Evolutionary conservation across 1,140 invertebrate species (phyloP), one percentile per base, ranked within the genome.

Genomic region (Drosophila leontia): DNA sequence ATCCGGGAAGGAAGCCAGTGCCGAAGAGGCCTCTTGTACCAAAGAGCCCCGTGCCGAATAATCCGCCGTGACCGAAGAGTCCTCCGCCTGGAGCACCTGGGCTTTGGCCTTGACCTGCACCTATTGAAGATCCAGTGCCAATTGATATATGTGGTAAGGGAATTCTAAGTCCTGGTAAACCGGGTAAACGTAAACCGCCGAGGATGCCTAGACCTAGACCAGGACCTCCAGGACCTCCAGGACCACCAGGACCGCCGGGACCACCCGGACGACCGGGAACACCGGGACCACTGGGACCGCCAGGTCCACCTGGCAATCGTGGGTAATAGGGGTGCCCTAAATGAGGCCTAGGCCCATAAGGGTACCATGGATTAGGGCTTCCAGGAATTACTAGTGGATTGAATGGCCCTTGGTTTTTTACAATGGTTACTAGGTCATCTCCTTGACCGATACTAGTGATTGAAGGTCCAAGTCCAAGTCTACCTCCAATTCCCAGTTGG

Each of bases 391-490:
- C 41, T 15, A 39, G 11, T 32, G 61, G 55, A 35, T 51, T 51
- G 1, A 34, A 51, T 7, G 62, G 41, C 0, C 57, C 53, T 8
- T 44, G 29, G 34, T 60, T 72, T 12, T 57, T 60, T 9, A 82
- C 63, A 7, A 82, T 74, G 6, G 80, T 78, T 7, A 82, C 57
- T 17, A 74, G 15, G 32, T 78, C 80, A 35, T 59, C 72, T 26
- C 47, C 68, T 23, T 74, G 74, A 11, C 15, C 32, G 2, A 61
- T 41, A 6, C 58, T 62, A 7, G 79, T 19, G 39, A 44, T 26
- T 19, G 13, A 17, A 17, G 48, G 48, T 2, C 48, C 48, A 9
- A 51, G 29, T 32, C 45, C 34, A 23, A 35, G 5, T 19, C 12
- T 34, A 15, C 9, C 41, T 15, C 34, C 13, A 51, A 51, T 19